Conservation (phyloP, 2,797 vertebrate genomes). For the Podargus strigoides region DNA sequence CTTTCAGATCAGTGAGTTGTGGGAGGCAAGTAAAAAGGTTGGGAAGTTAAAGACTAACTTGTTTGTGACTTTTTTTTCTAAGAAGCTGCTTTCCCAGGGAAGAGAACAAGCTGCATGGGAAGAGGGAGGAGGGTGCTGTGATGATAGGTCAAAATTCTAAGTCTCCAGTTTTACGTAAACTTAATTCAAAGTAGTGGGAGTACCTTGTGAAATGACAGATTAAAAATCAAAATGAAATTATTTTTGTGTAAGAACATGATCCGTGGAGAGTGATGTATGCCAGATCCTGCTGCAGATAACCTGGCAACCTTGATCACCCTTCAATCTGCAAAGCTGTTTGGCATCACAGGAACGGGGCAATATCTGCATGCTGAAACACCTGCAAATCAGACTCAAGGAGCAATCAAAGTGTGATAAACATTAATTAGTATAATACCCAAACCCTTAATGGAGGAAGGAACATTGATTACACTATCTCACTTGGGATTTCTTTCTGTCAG, state of each 20-base stretch:
- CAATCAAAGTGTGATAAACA: slow-evolving; percentile 68
- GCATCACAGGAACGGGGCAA: background rate
- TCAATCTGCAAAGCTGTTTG: background rate
- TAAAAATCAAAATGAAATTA: background rate
- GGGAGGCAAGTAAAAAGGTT: background rate
- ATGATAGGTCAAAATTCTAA: background rate
- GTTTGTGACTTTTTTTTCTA: background rate
- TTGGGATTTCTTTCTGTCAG: slow-evolving; percentile 56
- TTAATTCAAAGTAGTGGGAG: background rate
- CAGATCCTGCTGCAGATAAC: background rate
- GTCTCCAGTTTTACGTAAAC: background rate
- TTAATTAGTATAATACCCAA: slow-evolving; percentile 68
- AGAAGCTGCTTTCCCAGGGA: background rate
- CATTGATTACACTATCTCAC: slow-evolving; percentile 51
- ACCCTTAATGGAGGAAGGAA: slow-evolving; percentile 61
- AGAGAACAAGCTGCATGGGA: background rate
- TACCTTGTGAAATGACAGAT: background rate
- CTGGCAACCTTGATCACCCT: slow-evolving; percentile 34
- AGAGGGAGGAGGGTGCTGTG: background rate
- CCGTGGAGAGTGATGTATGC: background rate
- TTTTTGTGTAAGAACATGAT: background rate
- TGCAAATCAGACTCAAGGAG: slow-evolving; percentile 68
- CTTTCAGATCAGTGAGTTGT: background rate
- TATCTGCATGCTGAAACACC: slow-evolving; percentile 35
- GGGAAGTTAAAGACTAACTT: background rate